These are phyloP conservation scores for Eurytoma adleriae DNA, from an alignment of 2,888 invertebrate species.

Conservation along the genomic window DNA sequence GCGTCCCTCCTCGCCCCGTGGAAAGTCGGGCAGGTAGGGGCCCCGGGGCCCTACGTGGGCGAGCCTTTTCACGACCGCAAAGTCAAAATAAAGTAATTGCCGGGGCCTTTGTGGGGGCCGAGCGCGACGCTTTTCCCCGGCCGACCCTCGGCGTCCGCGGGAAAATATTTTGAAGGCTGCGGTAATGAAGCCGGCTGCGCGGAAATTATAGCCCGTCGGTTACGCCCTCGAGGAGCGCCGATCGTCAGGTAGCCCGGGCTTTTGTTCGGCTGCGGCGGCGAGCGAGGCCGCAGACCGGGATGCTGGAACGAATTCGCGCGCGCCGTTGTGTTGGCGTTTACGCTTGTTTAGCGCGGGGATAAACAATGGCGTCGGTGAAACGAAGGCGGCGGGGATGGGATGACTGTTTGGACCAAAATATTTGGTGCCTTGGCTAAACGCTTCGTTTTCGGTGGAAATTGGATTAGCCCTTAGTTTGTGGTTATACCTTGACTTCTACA, in stretches of 20 bases:
- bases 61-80: slow-evolving; percentile 62
- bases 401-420: too few relatives aligned
- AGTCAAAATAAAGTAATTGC: slow-evolving; percentile 74
- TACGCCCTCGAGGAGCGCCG: background rate
- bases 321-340: background rate
- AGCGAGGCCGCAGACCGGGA: background rate
- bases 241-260: too few relatives aligned
- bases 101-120: slow-evolving; percentile 41
- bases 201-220: slow-evolving; percentile 27
- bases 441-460: too few relatives aligned
- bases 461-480: too few relatives aligned
- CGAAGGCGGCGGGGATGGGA: too few relatives aligned
- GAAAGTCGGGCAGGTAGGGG: background rate
- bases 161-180: slow-evolving; percentile 47
- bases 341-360: background rate
- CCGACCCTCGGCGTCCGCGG: background rate
- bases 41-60: slow-evolving; percentile 7
- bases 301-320: background rate
- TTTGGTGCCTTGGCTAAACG: too few relatives aligned
- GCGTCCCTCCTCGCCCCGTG: background rate
- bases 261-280: slow-evolving; percentile 1
- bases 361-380: background rate
- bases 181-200: slow-evolving; percentile 37
- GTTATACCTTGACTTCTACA: too few relatives aligned
- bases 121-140: slow-evolving; percentile 14